Base-by-base conservation (phyloP, 2,797 vertebrate genomes). In the Artibeus lituratus region DNA sequence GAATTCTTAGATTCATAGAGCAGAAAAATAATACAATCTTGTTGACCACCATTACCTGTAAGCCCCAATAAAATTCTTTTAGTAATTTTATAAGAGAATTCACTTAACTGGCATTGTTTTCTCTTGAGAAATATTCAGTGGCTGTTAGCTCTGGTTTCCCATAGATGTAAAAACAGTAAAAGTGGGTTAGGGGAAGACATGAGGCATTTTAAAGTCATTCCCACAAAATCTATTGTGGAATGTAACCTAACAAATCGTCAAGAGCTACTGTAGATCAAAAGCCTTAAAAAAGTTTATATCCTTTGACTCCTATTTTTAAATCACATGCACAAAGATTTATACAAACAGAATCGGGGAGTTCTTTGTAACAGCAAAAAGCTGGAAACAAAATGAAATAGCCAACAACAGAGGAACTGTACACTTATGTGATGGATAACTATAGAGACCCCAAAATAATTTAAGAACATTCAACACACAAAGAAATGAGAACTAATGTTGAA, bases 351-450 rank as follows among this genome's bases (percentile, higher is more conserved):
- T 55, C 32, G 44, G 24, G 29, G 57, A 87, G 39, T 82, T 87
- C 70, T 62, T 85, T 94, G 39, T 29, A 91, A 67, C 12, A 94
- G 74, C 21, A 95, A 85, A 96, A 96, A 78, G 29, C 10, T 92
- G 7, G 77, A 91, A 94, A 95, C 10, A 93, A 93, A 95, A 2
- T 35, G 65, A 82, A 95, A 49, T 69, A 93, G 93, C 21, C 35
- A 51, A 70, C 15, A 81, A 70, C 1, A 80, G 73, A 94, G 42
- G 39, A 94, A 85, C 0, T 95, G 3, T 29, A 92, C 5, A 55
- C 9, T 87, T n/a, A 78, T 29, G 80, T 51, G 44, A 88, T 51
- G 32, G 57, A 32, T 92, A 94, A 95, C 19, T 83, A 91, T 62
- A 57, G 94, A 81, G 51, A 84, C 62, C 29, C 39, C 78, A 93